Evolutionary conservation across 2,797 vertebrate species (phyloP).

Genomic region (Perodicticus potto): DNA sequence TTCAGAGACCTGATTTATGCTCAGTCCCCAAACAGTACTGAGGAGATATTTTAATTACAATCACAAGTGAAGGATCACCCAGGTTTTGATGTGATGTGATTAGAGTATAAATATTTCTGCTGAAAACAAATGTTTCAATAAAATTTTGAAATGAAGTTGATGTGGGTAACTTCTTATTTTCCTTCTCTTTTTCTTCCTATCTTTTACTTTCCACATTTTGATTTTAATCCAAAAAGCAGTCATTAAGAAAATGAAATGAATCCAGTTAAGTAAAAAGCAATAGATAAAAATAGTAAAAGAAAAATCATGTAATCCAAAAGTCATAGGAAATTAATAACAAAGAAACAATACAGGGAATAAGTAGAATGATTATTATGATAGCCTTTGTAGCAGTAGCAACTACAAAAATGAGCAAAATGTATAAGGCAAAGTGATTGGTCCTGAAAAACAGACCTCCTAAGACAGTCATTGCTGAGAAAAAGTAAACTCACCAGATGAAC

Average conservation of each 20-base stretch:
- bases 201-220: background rate
- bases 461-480: background rate
- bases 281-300: background rate
- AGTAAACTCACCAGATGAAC: background rate
- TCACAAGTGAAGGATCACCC: background rate
- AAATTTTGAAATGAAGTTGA: background rate
- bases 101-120: background rate
- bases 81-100: background rate
- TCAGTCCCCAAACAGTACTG: background rate
- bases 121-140: background rate
- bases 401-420: background rate
- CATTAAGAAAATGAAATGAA: background rate
- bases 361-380: background rate
- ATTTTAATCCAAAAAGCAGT: background rate
- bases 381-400: background rate
- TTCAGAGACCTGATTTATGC: background rate
- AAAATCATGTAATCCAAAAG: background rate
- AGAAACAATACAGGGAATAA: background rate
- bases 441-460: background rate
- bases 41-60: background rate
- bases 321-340: background rate
- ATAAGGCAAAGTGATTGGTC: background rate
- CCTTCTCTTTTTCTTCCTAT: background rate
- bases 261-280: background rate
- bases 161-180: background rate